phyloP scores from a whole-genome alignment of 2,888 invertebrate genomes.

The Heteromyza rotundicornis region DNA sequence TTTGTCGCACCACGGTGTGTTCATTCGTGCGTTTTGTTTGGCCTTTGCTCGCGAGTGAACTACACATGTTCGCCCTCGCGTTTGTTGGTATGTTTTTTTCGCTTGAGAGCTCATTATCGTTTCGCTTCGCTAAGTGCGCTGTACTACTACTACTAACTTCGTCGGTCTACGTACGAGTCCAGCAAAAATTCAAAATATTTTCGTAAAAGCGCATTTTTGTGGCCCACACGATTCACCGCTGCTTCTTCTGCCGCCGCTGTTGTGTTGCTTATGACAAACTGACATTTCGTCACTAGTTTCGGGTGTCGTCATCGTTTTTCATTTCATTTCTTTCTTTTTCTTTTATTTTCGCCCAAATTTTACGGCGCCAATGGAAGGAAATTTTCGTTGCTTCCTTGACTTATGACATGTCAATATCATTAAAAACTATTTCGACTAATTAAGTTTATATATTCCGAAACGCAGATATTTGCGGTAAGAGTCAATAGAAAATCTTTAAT shows the following conservation, averaged over 20 bases:
- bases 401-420: too few species aligned
- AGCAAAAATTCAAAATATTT: conserved; percentile 33
- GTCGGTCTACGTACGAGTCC: conserved; percentile 5
- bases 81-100: conserved; percentile 50
- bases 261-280: conserved; percentile 34
- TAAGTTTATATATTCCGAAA: too few species aligned
- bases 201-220: conserved; percentile 42
- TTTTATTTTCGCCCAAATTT: not conserved
- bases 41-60: not conserved
- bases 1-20: too few species aligned
- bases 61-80: conserved; percentile 20
- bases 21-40: not conserved
- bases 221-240: conserved; percentile 28
- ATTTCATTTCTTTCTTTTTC: not conserved
- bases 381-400: not conserved
- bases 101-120: conserved; percentile 60
- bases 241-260: conserved; percentile 35
- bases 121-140: conserved; percentile 57
- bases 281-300: conserved; percentile 28
- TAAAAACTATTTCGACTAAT: too few species aligned
- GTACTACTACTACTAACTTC: conserved; percentile 33
- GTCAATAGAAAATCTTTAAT: too few species aligned
- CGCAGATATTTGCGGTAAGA: too few species aligned
- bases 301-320: not conserved
- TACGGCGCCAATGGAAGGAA: not conserved